These are phyloP conservation scores for Aporophyla nigra DNA, from an alignment of 2,888 invertebrate genomes.

Conservation along the genomic window DNA sequence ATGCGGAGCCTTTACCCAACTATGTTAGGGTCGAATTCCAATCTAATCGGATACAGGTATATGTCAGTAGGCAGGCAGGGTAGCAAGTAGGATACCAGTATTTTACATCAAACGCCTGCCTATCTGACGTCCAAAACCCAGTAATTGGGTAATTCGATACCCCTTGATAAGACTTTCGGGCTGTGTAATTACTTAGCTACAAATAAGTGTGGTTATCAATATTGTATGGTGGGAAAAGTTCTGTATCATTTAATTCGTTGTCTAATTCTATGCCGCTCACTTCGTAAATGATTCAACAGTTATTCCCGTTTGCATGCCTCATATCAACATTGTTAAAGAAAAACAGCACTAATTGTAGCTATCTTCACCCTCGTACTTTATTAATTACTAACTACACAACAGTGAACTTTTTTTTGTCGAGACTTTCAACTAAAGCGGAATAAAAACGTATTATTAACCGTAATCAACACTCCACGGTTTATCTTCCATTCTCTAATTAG, in stretches of 20 bases:
- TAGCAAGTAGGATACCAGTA: no score
- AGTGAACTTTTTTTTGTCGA: background rate
- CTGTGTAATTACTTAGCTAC: no score
- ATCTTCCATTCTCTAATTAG: conserved; percentile 27
- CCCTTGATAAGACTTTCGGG: no score
- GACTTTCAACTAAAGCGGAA: conserved; percentile 20
- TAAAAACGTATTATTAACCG: conserved; percentile 39
- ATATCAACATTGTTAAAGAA: background rate
- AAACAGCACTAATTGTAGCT: conserved; percentile 19
- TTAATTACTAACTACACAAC: conserved; percentile 47
- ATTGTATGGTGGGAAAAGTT: background rate
- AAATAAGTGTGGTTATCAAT: background rate
- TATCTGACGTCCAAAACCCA: no score
- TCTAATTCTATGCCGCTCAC: background rate
- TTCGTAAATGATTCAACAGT: background rate
- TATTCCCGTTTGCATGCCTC: background rate
- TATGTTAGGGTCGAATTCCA: no score
- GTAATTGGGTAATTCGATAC: no score
- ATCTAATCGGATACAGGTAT: no score
- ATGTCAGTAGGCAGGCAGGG: no score
- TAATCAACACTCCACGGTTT: conserved; percentile 30
- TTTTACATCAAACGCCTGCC: no score
- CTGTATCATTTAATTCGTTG: background rate
- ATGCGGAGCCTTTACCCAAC: no score
- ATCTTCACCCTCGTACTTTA: background rate